Percentiles rank a stretch among this genome's conserved stretches.
Evolutionary conservation across 2,797 vertebrate genomes (phyloP).

Genomic region (Galago senegalensis): DNA sequence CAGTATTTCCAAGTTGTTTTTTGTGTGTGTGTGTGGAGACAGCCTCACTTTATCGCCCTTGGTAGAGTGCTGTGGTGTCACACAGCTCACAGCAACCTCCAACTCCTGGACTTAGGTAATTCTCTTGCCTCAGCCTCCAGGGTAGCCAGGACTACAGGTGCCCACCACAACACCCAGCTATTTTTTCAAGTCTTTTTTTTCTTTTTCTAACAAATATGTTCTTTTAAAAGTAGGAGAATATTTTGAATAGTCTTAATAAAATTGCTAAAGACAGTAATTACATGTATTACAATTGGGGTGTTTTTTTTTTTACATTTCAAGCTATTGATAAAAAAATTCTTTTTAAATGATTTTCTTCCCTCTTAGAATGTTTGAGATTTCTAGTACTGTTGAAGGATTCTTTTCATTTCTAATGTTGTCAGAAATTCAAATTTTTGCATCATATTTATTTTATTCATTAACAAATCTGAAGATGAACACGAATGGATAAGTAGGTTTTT

Average conservation of each 20-base stretch:
- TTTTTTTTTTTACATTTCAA: neutral
- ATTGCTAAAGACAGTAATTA: neutral
- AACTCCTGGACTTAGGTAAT: no score
- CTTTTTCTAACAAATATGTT: neutral
- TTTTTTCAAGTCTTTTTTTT: neutral
- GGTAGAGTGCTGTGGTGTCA: no score
- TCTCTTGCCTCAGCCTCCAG: no score
- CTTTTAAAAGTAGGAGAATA: neutral
- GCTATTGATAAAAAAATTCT: neutral
- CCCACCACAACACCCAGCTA: no score
- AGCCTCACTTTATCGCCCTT: no score
- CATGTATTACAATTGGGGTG: neutral
- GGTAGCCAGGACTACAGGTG: no score
- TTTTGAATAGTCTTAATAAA: slow-evolving; percentile 22
- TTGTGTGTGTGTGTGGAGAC: no score
- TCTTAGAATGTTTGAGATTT: neutral
- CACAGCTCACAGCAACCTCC: no score
- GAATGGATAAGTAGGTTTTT: slow-evolving; percentile 5
- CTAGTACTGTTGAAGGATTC: neutral
- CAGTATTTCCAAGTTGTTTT: neutral
- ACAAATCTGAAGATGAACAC: neutral
- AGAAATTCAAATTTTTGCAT: neutral
- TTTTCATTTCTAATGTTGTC: slow-evolving; percentile 47
- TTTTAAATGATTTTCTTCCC: slow-evolving; percentile 26
- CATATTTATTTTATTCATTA: slow-evolving; percentile 37